phyloP scores from a whole-genome alignment of 2,888 invertebrate species.

The Caradrina clavipalpis region DNA sequence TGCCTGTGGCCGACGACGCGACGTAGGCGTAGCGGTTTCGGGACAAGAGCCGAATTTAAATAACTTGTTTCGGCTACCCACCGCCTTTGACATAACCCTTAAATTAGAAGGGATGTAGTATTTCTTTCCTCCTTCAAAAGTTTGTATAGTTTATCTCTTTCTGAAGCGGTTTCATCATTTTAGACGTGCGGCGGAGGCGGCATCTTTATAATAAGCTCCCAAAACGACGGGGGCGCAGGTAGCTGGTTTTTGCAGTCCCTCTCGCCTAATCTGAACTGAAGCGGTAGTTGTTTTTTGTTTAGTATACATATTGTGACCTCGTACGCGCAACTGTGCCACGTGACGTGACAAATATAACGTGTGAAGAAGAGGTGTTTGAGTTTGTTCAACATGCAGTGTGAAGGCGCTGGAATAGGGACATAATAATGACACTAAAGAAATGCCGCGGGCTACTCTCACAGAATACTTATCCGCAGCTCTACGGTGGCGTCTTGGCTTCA shows the following conservation, averaged over 20 bases:
- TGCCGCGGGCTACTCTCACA: conserved; percentile 6
- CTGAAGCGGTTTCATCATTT: conserved; percentile 73
- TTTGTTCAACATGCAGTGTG: conserved; percentile 27
- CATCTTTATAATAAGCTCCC: conserved; percentile 75
- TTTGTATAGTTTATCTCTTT: conserved; percentile 75
- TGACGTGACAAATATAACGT: conserved; percentile 64
- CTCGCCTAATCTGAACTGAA: conserved; percentile 81
- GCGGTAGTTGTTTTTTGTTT: conserved; percentile 77
- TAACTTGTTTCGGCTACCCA: conserved; percentile 88
- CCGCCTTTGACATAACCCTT: conserved; percentile 84
- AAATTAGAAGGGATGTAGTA: conserved; percentile 73
- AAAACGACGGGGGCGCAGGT: conserved; percentile 83
- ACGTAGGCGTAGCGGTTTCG: conserved; percentile 78
- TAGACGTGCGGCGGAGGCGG: conserved; percentile 72
- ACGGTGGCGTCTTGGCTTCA: too few species aligned
- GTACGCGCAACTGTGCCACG: conserved; percentile 78
- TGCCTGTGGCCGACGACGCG: conserved; percentile 64
- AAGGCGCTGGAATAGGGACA: conserved; percentile 22
- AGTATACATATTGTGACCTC: conserved; percentile 69
- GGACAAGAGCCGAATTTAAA: conserved; percentile 84
- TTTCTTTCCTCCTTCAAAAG: conserved; percentile 75
- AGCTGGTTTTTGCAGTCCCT: conserved; percentile 85
- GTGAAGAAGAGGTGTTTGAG: conserved; percentile 37
- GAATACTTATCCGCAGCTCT: not conserved
- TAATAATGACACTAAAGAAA: conserved; percentile 5